phyloP scores from a whole-genome alignment of 1,140 invertebrate genomes.

The Mycetomoellerius zeteki region DNA sequence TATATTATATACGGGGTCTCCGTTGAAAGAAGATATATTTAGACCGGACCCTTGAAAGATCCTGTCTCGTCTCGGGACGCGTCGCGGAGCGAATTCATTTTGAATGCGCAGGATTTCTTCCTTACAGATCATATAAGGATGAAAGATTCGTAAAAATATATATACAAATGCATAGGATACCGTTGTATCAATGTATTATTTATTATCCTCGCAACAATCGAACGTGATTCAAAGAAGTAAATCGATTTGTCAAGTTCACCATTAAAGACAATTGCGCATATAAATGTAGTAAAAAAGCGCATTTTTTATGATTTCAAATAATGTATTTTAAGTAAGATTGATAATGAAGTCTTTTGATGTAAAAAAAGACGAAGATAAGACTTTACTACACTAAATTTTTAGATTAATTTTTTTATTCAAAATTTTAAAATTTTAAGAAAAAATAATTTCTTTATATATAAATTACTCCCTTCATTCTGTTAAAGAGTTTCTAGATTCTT shows the following conservation, averaged over 20 bases:
- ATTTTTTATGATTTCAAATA: neutral
- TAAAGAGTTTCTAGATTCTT: neutral
- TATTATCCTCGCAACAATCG: conserved; percentile 46
- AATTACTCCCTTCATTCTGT: neutral
- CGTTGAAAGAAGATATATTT: conserved; percentile 72
- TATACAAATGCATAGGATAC: conserved; percentile 50
- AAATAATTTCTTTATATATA: too few species aligned
- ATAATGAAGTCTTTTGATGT: neutral
- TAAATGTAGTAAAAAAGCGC: neutral
- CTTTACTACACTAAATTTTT: neutral
- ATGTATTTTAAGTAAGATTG: neutral
- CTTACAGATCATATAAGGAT: conserved; percentile 30
- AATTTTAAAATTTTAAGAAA: too few species aligned
- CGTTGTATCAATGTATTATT: conserved; percentile 66
- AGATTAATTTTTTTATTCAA: too few species aligned
- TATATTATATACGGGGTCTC: conserved; percentile 2
- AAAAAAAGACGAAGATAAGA: neutral
- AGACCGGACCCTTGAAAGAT: conserved; percentile 56
- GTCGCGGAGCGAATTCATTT: conserved; percentile 35
- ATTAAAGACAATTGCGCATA: neutral
- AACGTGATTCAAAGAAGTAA: conserved; percentile 59
- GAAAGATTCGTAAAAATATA: conserved; percentile 32
- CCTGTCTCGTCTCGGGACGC: conserved; percentile 13
- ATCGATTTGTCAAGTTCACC: conserved; percentile 64
- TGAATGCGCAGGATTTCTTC: conserved; percentile 6